Base-by-base conservation (phyloP, 30 jellyfish, hydroid and myxozoan genomes). In the Morbakka virulenta region DNA sequence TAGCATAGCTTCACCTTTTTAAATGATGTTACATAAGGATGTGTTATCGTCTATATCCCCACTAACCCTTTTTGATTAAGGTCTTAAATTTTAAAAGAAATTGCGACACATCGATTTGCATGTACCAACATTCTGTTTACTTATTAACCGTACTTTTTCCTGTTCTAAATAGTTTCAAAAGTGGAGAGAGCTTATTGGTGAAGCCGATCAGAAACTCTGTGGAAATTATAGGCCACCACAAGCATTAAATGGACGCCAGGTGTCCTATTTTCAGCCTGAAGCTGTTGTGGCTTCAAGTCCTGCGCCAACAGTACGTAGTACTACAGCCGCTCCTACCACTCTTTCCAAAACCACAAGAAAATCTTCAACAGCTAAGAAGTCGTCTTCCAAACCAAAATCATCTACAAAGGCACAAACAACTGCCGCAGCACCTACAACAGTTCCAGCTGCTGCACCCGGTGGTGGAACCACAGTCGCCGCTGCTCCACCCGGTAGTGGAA, bases 201-300 rank as follows among this genome's bases (percentile, higher is more conserved):
- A 41, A 9, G 13, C 9, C 9, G 57, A 17, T 9, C 13, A 41
- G 9, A 41, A 41, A 17, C 57, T 41, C 57, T 91, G 98, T 63
- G 94, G 94, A 14, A 91, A 91, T 72, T 80, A 29, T 53, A 79
- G 98, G 26, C 98, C 98, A 32, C 50, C 72, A 1, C 98, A 91
- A 32, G 89, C 90, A 35, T 41, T 78, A 26, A 91, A 91, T 66
- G 95, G 83, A 27, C 50, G 98, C 49, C 85, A 77, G 23, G 61
- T 90, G 25, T 41, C 17, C 9, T 41, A 41, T 41, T 41, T 41
- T 41, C 57, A 41, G 17, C 57, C 57, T 41, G 57, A 41, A 41
- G 57, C 57, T 41, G 57, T 41, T 9, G 57, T 41, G 9, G 57
- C 57, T 41, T 6, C 57, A 41, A 41, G 13, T 41, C 57, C 57